Conservation (phyloP, 2,888 invertebrate species). For the Frankliniella intonsa region DNA sequence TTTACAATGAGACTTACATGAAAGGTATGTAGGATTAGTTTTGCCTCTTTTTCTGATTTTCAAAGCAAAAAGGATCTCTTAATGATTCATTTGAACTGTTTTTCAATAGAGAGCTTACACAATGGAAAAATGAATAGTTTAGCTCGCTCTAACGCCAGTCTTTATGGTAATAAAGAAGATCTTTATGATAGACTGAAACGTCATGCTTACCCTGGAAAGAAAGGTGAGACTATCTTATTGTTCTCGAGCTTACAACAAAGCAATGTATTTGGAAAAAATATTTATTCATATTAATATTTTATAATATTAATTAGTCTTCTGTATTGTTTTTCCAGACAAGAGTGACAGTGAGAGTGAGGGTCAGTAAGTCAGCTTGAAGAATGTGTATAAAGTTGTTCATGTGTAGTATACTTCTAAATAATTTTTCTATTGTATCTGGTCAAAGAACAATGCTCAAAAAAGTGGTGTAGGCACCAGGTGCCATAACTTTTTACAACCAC, state of each 20-base stretch:
- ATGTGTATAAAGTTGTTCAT: slow-evolving; percentile 1
- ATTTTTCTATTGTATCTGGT: slow-evolving; percentile 23
- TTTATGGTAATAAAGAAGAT: slow-evolving; percentile 93
- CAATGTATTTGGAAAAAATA: not conserved
- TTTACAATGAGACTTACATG: slow-evolving; percentile 95
- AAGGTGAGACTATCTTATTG: slow-evolving; percentile 60
- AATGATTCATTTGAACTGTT: not conserved
- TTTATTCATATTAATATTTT: too few species aligned
- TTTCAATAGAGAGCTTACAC: slow-evolving; percentile 63
- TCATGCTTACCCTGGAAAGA: slow-evolving; percentile 91
- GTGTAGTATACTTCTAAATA: not conserved
- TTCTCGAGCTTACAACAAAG: not conserved
- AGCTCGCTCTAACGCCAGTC: slow-evolving; percentile 87
- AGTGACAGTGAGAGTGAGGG: slow-evolving; percentile 93
- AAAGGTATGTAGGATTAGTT: slow-evolving; percentile 59
- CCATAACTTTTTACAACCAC: slow-evolving; percentile 2
- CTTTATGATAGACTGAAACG: slow-evolving; percentile 91
- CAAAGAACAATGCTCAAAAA: slow-evolving; percentile 18
- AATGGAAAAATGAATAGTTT: slow-evolving; percentile 88
- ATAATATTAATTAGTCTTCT: slow-evolving; percentile 32
- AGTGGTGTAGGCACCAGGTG: slow-evolving; percentile 21
- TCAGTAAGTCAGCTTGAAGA: slow-evolving; percentile 56
- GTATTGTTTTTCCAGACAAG: slow-evolving; percentile 66
- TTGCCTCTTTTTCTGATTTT: slow-evolving; percentile 34
- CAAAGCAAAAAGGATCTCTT: slow-evolving; percentile 21